phyloP scores from a whole-genome alignment of 1,140 invertebrate species.

The Grapholita molesta region DNA sequence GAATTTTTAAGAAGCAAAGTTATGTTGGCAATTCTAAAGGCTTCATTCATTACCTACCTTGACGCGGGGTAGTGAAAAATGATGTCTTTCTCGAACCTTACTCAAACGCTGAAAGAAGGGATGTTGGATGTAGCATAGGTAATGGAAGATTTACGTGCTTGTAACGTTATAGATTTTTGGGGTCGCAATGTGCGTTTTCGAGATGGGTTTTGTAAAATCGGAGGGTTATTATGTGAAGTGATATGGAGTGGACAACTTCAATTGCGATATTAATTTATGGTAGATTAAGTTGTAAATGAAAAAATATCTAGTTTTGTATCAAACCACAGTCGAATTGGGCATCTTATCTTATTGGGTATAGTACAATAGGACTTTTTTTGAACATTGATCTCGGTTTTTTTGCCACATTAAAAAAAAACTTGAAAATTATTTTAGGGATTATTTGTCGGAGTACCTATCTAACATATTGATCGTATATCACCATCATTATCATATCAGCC shows the following conservation, averaged over 20 bases:
- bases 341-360: too few relatives aligned
- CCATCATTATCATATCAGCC: too few relatives aligned
- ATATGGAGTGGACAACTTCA: too few relatives aligned
- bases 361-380: too few relatives aligned
- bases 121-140: constrained; percentile 18
- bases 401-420: too few relatives aligned
- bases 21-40: constrained; percentile 20
- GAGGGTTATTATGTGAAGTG: too few relatives aligned
- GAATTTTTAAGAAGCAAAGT: not conserved
- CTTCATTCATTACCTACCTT: constrained; percentile 27
- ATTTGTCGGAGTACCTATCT: too few relatives aligned
- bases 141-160: not conserved
- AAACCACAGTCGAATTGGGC: too few relatives aligned
- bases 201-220: not conserved
- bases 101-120: constrained; percentile 25
- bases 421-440: too few relatives aligned
- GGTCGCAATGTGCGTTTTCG: not conserved
- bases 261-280: not conserved
- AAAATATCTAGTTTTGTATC: too few relatives aligned
- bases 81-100: constrained; percentile 28
- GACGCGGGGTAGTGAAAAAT: constrained; percentile 35
- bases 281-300: not conserved
- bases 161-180: not conserved
- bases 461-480: too few relatives aligned
- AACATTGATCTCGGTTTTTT: too few relatives aligned